Evolutionary conservation across 2,113 vertebrate genomes (phyloP).

Genomic region (Willisornis vidua): DNA sequence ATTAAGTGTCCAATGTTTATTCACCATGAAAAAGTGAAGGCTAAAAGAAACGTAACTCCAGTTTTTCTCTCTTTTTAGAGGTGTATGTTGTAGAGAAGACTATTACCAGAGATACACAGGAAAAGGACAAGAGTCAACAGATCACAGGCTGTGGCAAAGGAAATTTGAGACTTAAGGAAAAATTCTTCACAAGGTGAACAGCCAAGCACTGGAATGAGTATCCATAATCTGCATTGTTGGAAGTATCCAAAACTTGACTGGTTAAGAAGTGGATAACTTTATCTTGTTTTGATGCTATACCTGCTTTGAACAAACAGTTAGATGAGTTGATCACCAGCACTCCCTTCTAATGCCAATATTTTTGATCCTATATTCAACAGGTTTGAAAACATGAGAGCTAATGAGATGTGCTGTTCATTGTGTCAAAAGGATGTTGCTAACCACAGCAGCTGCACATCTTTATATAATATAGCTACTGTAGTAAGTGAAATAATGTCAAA

Average conservation of each 20-base stretch:
- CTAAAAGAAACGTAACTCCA: background rate
- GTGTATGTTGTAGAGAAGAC: background rate
- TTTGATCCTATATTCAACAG: background rate
- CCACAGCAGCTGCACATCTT: background rate
- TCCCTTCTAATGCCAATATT: background rate
- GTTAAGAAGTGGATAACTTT: background rate
- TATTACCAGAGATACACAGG: background rate
- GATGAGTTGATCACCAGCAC: background rate
- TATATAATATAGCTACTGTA: background rate
- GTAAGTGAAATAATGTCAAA: background rate
- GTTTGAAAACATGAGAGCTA: background rate
- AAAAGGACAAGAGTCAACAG: background rate
- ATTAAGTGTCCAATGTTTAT: background rate
- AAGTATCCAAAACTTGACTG: background rate
- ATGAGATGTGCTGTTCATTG: background rate
- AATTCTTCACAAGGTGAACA: background rate
- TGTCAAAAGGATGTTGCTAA: background rate
- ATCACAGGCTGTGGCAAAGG: background rate
- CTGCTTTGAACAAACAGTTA: background rate
- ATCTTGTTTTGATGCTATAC: background rate
- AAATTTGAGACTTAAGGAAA: background rate
- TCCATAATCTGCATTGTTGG: background rate
- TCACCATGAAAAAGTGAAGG: background rate
- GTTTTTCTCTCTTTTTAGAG: background rate
- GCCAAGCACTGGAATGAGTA: background rate